Percentiles rank a stretch among this genome's conserved stretches.
Evolutionary conservation across 2,113 vertebrate species (phyloP).

Genomic region (Platysteira castanea): DNA sequence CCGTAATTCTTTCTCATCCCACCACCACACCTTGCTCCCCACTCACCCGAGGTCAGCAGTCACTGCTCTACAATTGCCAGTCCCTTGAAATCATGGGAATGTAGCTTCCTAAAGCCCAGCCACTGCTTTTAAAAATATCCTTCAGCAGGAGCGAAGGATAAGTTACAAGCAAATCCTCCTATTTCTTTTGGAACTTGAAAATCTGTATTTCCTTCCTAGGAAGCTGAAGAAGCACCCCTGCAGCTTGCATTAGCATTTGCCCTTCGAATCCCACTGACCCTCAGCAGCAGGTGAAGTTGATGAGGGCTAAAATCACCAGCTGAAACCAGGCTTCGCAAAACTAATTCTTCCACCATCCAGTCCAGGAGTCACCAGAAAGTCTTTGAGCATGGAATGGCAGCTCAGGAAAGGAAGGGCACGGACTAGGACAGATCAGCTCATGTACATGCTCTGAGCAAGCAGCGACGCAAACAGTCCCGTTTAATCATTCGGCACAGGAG

Average conservation of each 20-base stretch:
- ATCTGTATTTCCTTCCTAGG: neutral
- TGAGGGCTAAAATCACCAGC: neutral
- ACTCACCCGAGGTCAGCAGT: neutral
- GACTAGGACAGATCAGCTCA: too few relatives aligned
- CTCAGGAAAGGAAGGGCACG: neutral
- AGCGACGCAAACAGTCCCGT: neutral
- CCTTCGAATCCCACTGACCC: neutral
- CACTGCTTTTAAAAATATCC: rapidly evolving
- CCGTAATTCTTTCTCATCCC: neutral
- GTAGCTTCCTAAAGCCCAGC: neutral
- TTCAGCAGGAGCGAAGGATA: rapidly evolving
- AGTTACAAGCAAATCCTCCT: neutral
- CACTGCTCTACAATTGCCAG: neutral
- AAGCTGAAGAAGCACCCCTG: neutral
- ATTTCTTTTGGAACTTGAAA: rapidly evolving
- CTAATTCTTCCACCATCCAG: neutral
- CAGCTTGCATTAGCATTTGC: neutral
- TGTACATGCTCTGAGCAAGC: neutral
- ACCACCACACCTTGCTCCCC: neutral
- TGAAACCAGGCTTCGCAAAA: neutral
- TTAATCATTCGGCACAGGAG: neutral
- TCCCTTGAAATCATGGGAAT: neutral
- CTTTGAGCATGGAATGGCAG: neutral
- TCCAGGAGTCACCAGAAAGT: neutral
- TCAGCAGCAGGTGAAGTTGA: neutral